Evolutionary conservation across 1,140 invertebrate genomes (phyloP).

Genomic region (Trialeurodes vaporariorum): DNA sequence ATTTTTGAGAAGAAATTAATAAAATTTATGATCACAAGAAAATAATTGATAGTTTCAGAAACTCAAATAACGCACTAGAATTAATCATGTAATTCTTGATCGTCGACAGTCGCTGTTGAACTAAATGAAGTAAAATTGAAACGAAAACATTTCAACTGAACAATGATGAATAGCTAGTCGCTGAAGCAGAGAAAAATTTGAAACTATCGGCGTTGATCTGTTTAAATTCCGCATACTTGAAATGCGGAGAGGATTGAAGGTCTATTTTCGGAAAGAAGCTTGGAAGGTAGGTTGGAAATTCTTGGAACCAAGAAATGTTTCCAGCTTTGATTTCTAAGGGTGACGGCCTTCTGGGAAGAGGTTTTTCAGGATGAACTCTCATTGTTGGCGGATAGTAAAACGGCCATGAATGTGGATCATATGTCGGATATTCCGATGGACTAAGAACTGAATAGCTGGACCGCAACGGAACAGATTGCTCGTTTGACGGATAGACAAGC

Average conservation of each 20-base stretch:
- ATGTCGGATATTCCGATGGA: background rate
- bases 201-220: background rate
- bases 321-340: background rate
- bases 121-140: too few species aligned
- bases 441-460: background rate
- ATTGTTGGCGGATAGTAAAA: background rate
- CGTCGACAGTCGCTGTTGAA: too few species aligned
- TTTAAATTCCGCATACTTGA: background rate
- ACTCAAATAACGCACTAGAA: background rate
- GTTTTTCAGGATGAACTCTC: background rate
- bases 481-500: background rate
- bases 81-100: background rate
- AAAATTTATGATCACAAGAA: background rate
- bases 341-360: background rate
- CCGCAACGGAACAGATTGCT: background rate
- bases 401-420: background rate
- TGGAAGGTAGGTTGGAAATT: background rate
- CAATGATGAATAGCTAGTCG: background rate
- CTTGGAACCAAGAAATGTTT: background rate
- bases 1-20: background rate
- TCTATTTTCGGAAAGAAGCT: background rate
- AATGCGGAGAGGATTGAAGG: background rate
- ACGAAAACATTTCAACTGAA: background rate
- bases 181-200: background rate
- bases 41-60: background rate